Evolutionary conservation across 2,888 invertebrate species (phyloP).

Genomic region (Lutraria lutraria): DNA sequence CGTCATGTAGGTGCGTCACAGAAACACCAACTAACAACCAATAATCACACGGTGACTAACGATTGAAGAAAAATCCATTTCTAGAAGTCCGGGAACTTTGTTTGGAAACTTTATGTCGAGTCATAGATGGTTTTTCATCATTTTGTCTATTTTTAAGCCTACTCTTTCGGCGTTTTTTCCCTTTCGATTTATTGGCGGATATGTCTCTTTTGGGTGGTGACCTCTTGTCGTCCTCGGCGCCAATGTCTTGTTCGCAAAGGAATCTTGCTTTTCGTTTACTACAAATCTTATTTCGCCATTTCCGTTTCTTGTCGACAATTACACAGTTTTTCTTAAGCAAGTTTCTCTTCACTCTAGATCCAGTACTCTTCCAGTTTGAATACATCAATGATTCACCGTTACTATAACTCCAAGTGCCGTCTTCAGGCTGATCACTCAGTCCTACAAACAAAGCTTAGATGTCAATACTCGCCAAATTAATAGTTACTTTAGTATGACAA

Average conservation of each 20-base stretch:
- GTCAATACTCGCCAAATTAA: neutral
- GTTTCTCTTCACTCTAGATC: conserved; percentile 77
- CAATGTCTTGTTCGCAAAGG: conserved; percentile 79
- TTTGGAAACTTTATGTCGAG: conserved; percentile 21
- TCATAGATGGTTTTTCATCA: conserved; percentile 25
- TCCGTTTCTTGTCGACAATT: conserved; percentile 80
- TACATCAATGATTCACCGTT: conserved; percentile 77
- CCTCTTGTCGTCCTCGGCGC: conserved; percentile 44
- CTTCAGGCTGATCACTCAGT: conserved; percentile 80
- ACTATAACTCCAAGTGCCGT: conserved; percentile 81
- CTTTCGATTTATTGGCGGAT: conserved; percentile 41
- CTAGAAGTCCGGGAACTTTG: conserved; percentile 17
- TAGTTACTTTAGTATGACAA: no score
- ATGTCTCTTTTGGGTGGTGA: conserved; percentile 66
- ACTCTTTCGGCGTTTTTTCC: conserved; percentile 36
- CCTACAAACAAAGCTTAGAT: conserved; percentile 72
- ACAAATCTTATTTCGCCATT: conserved; percentile 85
- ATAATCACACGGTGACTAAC: conserved; percentile 3
- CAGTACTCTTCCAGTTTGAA: conserved; percentile 82
- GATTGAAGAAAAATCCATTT: conserved; percentile 36
- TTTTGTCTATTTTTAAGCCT: conserved; percentile 43
- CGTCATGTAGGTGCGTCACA: neutral
- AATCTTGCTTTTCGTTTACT: conserved; percentile 81
- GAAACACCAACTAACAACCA: neutral
- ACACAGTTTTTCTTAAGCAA: conserved; percentile 83